A percentile compares a stretch with the other conserved stretches of the same genome.
Evolutionary conservation across 2,797 vertebrate genomes (phyloP).

Genomic region (Schizopygopsis pylzovi): DNA sequence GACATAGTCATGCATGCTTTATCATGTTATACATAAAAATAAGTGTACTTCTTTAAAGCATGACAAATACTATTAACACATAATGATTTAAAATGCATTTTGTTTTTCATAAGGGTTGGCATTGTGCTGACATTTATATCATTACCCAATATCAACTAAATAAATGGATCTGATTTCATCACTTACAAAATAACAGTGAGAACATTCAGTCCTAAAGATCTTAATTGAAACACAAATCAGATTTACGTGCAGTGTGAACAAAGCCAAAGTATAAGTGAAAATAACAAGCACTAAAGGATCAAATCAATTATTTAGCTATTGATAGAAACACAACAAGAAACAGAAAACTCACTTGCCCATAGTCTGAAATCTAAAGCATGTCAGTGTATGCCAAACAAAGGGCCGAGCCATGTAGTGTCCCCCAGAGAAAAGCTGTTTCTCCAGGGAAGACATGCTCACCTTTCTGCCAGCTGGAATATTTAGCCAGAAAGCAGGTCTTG

Average conservation of each 20-base stretch:
- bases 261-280: neutral
- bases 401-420: slow-evolving; percentile 19
- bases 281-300: slow-evolving; percentile 34
- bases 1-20: too few species aligned
- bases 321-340: neutral
- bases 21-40: neutral
- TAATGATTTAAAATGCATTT: neutral
- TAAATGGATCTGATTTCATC: neutral
- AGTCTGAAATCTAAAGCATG: slow-evolving; percentile 40
- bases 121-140: neutral
- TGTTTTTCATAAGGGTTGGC: neutral
- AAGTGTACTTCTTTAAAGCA: too few species aligned
- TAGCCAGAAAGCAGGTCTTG: slow-evolving; percentile 50
- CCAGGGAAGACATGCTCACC: slow-evolving; percentile 4
- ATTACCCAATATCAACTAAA: neutral
- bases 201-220: neutral
- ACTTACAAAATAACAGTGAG: neutral
- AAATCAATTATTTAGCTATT: slow-evolving; percentile 51
- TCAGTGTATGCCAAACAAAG: slow-evolving; percentile 26
- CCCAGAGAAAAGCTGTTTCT: slow-evolving; percentile 21
- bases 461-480: slow-evolving; percentile 63
- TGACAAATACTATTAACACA: neutral
- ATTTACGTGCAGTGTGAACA: neutral
- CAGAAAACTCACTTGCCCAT: neutral
- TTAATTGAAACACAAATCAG: neutral